Base-by-base conservation (phyloP, 2,888 invertebrate species). In the Drosophila mimetica region DNA sequence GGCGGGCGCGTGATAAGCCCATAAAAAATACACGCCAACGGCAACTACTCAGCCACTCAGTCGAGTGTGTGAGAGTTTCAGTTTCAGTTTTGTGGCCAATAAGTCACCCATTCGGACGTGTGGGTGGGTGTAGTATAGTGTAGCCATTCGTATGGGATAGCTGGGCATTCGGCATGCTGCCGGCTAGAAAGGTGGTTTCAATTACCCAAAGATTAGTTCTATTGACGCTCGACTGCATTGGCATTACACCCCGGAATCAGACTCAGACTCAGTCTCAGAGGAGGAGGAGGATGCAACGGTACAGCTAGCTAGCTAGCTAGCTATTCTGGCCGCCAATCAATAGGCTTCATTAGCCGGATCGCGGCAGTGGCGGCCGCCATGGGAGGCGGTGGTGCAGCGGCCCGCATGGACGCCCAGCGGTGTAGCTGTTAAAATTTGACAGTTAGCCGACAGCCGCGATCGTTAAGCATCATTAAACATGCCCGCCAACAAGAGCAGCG, bases 371-470 rank as follows among this genome's bases (percentile, higher is more conserved):
- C 6, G 30, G 8, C 55, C 59, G 36, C 61, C 63, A 30, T 50
- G 63, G 61, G 61, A 51, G 61, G 61, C 41, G 63, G 50, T n/a
- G 46, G 54, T 32, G 22, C 48, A 55, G 42, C 52, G 47, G 54
- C 48, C 66, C 55, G 67, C 57, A 67, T 65, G 57, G 57, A 67
- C 67, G 51, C 69, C 48, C 69, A 67, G 69, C 69, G 47, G 73
- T 70, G 60, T 70, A 70, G 73, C 73, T 74, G 74, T 74, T 73
- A 73, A 73, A 70, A 70, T 73, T 74, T 73, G 74, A 74, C 74
- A 74, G 74, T 74, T 70, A 74, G 74, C 74, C 72, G 73, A 74
- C 74, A 74, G 74, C 64, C 60, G 61, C 73, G 72, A 72, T 60
- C 64, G 74, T 74, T 73, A 60, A 65, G 74, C 74, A 65, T 74